Percentiles rank a stretch among this genome's conserved stretches.
Evolutionary conservation across 2,113 vertebrate genomes (phyloP).

Genomic region (Beaufortia kweichowensis): DNA sequence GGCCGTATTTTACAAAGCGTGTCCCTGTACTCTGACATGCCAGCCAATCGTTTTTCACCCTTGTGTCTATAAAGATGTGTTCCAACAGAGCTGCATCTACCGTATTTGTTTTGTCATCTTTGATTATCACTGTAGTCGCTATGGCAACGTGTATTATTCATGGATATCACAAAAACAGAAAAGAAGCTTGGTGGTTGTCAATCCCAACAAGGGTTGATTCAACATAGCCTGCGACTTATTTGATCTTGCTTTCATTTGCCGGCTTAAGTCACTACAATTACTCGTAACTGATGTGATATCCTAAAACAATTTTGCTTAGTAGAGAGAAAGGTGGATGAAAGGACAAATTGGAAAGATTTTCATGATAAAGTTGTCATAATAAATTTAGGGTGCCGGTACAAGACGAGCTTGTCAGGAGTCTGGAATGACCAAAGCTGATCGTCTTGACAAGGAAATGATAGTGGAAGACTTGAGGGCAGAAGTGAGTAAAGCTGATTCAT

Average conservation of each 20-base stretch:
- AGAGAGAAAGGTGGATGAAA: constrained; percentile 51
- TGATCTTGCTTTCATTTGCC: background rate
- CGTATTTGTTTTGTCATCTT: no score
- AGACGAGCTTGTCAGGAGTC: constrained; percentile 60
- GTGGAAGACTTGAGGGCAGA: background rate
- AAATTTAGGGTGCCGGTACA: constrained; percentile 63
- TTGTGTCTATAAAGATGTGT: background rate
- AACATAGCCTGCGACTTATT: background rate
- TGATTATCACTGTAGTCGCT: no score
- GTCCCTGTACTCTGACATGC: background rate
- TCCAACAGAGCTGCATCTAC: no score
- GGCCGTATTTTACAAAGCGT: background rate
- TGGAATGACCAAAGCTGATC: constrained; percentile 63
- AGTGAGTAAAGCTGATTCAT: constrained; percentile 16
- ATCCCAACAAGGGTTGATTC: no score
- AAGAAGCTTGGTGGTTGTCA: no score
- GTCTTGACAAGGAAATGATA: constrained; percentile 7
- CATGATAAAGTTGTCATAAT: constrained; percentile 67
- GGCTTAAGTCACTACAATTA: background rate
- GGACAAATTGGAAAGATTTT: constrained; percentile 73
- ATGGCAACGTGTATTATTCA: no score
- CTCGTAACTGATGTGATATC: background rate
- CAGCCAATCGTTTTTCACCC: constrained; percentile 7
- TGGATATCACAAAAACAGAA: no score
- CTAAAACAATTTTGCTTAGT: constrained; percentile 56